phyloP scores from a whole-genome alignment of 2,797 vertebrate species.

The Knipowitschia caucasica region DNA sequence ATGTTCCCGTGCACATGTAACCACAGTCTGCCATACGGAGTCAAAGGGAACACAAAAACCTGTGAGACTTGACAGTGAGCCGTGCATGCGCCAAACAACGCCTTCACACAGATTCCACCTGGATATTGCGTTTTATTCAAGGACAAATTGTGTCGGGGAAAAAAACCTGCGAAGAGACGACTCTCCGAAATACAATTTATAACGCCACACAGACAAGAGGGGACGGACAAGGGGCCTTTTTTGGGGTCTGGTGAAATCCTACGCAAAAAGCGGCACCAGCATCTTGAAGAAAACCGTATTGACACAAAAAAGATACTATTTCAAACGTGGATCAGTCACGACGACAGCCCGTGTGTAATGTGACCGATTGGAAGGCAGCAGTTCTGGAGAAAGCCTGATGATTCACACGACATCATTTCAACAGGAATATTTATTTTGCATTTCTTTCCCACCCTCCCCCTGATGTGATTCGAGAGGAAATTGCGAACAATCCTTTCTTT shows the following conservation, averaged over 20 bases:
- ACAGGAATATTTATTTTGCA: constrained; percentile 66
- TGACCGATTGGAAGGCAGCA: constrained; percentile 52
- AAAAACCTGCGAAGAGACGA: constrained; percentile 56
- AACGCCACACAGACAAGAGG: constrained; percentile 59
- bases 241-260: constrained; percentile 59
- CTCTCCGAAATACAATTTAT: constrained; percentile 68
- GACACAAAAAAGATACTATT: constrained; percentile 63
- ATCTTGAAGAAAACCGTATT: constrained; percentile 63
- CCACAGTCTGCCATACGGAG: constrained; percentile 64
- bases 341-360: constrained; percentile 44
- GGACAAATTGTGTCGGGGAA: constrained; percentile 57
- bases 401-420: constrained; percentile 76
- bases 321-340: constrained; percentile 37
- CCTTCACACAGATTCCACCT: constrained; percentile 45
- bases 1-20: constrained; percentile 77
- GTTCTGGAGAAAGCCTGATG: constrained; percentile 59
- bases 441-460: constrained; percentile 27
- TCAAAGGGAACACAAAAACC: constrained; percentile 70
- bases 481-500: constrained; percentile 19
- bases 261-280: constrained; percentile 47
- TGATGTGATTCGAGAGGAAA: constrained; percentile 42
- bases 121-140: constrained; percentile 55
- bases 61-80: constrained; percentile 69
- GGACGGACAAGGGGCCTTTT: constrained; percentile 67
- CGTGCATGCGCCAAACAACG: constrained; percentile 63